Evolutionary conservation across 2,888 invertebrate genomes (phyloP).

Genomic region (Merodon equestris): DNA sequence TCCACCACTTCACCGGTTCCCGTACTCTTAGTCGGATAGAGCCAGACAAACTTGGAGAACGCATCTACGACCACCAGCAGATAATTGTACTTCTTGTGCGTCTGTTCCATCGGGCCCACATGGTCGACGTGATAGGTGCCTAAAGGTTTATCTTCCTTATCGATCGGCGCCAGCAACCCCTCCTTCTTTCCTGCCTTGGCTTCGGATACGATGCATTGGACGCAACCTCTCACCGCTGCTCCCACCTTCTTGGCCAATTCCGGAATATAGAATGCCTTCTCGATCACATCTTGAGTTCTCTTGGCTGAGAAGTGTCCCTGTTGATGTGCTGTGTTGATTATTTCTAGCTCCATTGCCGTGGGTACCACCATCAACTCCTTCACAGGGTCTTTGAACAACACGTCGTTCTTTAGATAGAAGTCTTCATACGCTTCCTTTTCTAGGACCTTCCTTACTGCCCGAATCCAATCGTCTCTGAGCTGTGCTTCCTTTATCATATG

Average conservation of each 20-base stretch:
- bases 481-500: constrained; percentile 22
- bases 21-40: constrained; percentile 72
- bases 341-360: constrained; percentile 71
- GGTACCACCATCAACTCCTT: constrained; percentile 72
- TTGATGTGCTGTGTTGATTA: constrained; percentile 74
- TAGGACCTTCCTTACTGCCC: constrained; percentile 20
- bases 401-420: constrained; percentile 6
- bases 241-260: neutral
- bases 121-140: constrained; percentile 73
- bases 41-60: constrained; percentile 55
- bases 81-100: constrained; percentile 72
- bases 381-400: constrained; percentile 2
- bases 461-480: constrained; percentile 18
- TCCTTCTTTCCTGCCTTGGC: constrained; percentile 70
- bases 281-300: constrained; percentile 68
- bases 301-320: constrained; percentile 71
- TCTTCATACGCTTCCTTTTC: constrained; percentile 30
- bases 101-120: constrained; percentile 70
- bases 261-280: constrained; percentile 5
- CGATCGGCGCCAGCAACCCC: neutral
- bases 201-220: constrained; percentile 55
- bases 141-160: constrained; percentile 63
- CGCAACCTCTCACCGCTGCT: constrained; percentile 40
- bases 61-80: constrained; percentile 73
- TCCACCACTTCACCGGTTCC: constrained; percentile 71